A percentile compares a stretch with the other conserved stretches of the same genome.
Conservation (phyloP, 2,888 invertebrate genomes). For the Machimus atricapillus region DNA sequence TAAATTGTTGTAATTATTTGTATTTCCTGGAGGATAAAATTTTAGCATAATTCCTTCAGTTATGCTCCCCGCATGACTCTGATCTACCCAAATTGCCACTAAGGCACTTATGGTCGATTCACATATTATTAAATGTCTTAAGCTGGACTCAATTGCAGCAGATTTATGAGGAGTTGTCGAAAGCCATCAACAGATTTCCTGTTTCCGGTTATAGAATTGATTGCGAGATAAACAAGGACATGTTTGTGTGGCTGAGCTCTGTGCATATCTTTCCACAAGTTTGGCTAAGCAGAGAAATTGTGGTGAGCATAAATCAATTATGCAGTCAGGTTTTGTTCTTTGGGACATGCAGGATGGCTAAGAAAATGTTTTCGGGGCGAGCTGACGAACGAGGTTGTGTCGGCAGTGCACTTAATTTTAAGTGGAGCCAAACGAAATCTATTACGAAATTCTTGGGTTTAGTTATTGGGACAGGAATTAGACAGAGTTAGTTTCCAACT, state of each 20-base stretch:
- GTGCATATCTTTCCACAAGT: not conserved
- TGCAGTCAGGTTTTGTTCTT: not conserved
- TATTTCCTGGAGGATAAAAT: not conserved
- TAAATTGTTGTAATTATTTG: not conserved
- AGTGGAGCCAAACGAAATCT: not conserved
- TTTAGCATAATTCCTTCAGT: not conserved
- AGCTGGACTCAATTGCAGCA: slow-evolving; percentile 9
- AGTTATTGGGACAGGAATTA: not conserved
- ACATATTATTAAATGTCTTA: not conserved
- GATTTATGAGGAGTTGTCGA: slow-evolving; percentile 16
- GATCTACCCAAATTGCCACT: not conserved
- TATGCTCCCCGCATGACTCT: not conserved
- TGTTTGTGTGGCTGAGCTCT: not conserved
- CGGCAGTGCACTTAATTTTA: not conserved
- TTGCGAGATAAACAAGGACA: not conserved
- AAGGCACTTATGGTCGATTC: not conserved
- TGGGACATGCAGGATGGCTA: not conserved
- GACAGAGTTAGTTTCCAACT: not conserved
- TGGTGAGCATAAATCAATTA: slow-evolving; percentile 3
- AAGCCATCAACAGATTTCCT: slow-evolving; percentile 35
- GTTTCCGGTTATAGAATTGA: slow-evolving; percentile 21
- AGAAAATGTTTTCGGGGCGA: not conserved
- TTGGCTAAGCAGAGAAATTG: not conserved
- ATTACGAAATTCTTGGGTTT: not conserved
- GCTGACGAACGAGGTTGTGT: not conserved